A percentile compares a stretch with the other conserved stretches of the same genome.
These are phyloP conservation scores for Jaculus jaculus DNA, from an alignment of 2,113 vertebrate species.

Conservation along the genomic window DNA sequence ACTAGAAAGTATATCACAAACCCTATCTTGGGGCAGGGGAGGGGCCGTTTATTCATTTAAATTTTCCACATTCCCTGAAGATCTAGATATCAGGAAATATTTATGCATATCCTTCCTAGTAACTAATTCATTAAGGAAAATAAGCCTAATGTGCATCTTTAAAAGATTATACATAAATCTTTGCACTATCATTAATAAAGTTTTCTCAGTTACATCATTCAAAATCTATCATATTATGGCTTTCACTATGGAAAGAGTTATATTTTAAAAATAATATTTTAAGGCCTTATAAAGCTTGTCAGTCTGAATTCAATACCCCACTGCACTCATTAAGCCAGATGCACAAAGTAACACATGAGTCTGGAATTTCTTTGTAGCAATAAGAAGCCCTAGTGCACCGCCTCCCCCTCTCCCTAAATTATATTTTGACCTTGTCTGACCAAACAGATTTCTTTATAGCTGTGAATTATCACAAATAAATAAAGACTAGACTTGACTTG, in stretches of 20 bases:
- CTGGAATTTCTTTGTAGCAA: too few relatives aligned
- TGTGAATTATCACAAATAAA: constrained; percentile 74
- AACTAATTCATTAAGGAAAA: constrained; percentile 38
- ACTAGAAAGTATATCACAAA: not conserved
- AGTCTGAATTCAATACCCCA: too few relatives aligned
- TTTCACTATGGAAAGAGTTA: constrained; percentile 70
- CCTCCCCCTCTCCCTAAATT: too few relatives aligned
- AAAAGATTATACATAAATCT: not conserved
- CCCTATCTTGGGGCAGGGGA: not conserved
- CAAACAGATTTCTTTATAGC: constrained; percentile 75
- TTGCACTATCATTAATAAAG: constrained; percentile 13
- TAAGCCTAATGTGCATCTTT: not conserved
- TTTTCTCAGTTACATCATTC: constrained; percentile 2
- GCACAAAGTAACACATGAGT: too few relatives aligned
- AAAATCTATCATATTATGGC: not conserved
- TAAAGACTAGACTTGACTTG: constrained; percentile 78
- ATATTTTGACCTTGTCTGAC: constrained; percentile 54
- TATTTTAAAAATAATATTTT: constrained; percentile 66
- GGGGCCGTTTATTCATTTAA: not conserved
- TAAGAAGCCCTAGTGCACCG: too few relatives aligned
- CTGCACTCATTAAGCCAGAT: too few relatives aligned
- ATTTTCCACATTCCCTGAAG: not conserved
- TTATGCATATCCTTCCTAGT: constrained; percentile 8
- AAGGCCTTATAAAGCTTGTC: constrained; percentile 4
- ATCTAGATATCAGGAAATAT: not conserved